Percentiles rank a stretch among this genome's conserved stretches.
Conservation (phyloP, 2,113 vertebrate species). For the Peromyscus polionotus region DNA sequence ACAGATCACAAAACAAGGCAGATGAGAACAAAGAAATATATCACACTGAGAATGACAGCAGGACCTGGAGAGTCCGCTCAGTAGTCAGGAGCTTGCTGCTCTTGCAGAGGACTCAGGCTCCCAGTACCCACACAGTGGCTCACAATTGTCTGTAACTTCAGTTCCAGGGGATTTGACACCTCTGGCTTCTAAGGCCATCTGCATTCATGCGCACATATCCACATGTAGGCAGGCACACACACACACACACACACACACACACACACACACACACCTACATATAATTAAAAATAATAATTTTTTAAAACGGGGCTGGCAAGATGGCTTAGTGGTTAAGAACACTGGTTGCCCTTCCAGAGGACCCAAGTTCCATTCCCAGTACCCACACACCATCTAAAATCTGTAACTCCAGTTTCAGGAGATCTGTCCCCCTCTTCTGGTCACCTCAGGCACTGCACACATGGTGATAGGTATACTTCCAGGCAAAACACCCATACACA, state of each 20-base stretch:
- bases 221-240: neutral
- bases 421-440: neutral
- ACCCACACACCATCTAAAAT: neutral
- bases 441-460: neutral
- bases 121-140: neutral
- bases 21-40: neutral
- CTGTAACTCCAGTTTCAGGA: neutral
- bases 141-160: neutral
- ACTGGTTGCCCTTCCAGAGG: neutral
- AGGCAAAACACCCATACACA: neutral
- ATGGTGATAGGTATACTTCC: neutral
- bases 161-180: neutral
- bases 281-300: neutral
- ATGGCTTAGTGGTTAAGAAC: neutral
- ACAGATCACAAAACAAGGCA: conserved; percentile 27
- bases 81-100: neutral
- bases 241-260: neutral
- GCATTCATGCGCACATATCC: neutral
- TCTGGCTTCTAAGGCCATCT: neutral
- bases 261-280: neutral
- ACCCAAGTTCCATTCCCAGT: neutral
- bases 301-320: neutral
- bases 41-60: neutral
- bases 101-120: neutral
- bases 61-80: neutral